Base-by-base conservation (phyloP, 2,113 vertebrate species). In the Lampris megalopsis region DNA sequence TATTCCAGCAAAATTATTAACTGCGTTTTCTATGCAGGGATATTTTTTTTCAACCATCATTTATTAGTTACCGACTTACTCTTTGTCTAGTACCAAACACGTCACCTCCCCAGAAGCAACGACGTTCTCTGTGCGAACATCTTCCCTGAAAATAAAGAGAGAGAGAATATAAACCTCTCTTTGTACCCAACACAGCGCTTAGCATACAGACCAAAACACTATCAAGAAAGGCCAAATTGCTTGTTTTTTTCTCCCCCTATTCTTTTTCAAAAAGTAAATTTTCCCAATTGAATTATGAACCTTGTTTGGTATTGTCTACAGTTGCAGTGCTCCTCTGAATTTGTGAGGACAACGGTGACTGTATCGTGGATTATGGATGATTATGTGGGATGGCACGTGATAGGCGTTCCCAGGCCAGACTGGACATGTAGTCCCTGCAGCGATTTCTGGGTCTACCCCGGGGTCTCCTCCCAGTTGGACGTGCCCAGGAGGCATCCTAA, bases 1-100 rank as follows among this genome's bases (percentile, higher is more conserved):
- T 3, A 54, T 11, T 52, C 1, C 6, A 4, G 5, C 9, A n/a
- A 10, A 41, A n/a, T 42, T 13, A 61, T 42, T 1, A n/a, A 11
- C 11, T 11, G 6, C 5, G 43, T 63, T 36, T 54, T 40, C 2
- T 35, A 54, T 47, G n/a, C 10, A 35, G 42, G 5, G 6, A 2
- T 35, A 24, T 24, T 24, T 24, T 24, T 24, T 24, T 24, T 24
- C 49, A 5, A 43, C 4, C 40, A 9, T 37, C 9, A 45, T 78
- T 35, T 9, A 41, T 53, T 35, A 45, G 75, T 35, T 9, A 41
- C 50, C n/a, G 38, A 80, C 92, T 90, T 86, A 95, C 94, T 94
- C 89, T 91, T 87, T 89, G 84, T 93, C 83, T 66, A 94, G 87
- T 53, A 88, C 72, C 78, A 94, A 77, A 61, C 94, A 94, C 4